Percentiles rank a stretch among this genome's conserved stretches.
Evolutionary conservation across 23 tunicate species (phyloP).

Genomic region (Oikopleura dioica): DNA sequence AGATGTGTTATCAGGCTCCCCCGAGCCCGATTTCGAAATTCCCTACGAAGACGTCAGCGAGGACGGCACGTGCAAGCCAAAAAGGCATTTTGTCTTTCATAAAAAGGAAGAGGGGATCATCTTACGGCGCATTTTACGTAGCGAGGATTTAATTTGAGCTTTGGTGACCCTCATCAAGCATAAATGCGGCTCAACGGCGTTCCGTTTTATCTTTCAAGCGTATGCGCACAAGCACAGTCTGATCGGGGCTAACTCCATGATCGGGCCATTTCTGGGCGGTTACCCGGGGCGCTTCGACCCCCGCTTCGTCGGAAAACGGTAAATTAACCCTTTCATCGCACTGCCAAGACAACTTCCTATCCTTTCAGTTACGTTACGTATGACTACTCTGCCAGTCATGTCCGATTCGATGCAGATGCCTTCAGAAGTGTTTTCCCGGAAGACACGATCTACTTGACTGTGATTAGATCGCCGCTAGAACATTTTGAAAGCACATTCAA

Average conservation of each 20-base stretch:
- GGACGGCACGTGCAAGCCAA: background rate
- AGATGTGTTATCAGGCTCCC: too few species aligned
- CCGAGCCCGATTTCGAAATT: too few species aligned
- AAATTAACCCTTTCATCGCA: too few species aligned
- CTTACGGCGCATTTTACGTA: too few species aligned
- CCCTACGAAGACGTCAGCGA: too few species aligned
- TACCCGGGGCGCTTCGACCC: slow-evolving; percentile 4
- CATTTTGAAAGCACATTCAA: slow-evolving; percentile 2
- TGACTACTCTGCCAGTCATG: background rate
- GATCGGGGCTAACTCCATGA: background rate
- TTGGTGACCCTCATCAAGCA: too few species aligned
- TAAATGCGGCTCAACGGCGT: background rate
- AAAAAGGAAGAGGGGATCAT: too few species aligned
- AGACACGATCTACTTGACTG: background rate
- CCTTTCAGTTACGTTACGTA: background rate
- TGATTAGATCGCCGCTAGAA: background rate
- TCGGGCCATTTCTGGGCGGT: background rate
- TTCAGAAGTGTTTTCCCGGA: background rate
- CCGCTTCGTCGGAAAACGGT: background rate
- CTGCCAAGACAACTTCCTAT: too few species aligned
- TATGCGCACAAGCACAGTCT: background rate
- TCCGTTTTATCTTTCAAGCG: background rate
- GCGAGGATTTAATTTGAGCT: too few species aligned
- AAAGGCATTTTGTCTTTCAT: background rate
- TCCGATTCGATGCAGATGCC: background rate